These are phyloP conservation scores for Drosophila pseudotalamancana DNA, from an alignment of 2,888 invertebrate genomes.

Conservation along the genomic window DNA sequence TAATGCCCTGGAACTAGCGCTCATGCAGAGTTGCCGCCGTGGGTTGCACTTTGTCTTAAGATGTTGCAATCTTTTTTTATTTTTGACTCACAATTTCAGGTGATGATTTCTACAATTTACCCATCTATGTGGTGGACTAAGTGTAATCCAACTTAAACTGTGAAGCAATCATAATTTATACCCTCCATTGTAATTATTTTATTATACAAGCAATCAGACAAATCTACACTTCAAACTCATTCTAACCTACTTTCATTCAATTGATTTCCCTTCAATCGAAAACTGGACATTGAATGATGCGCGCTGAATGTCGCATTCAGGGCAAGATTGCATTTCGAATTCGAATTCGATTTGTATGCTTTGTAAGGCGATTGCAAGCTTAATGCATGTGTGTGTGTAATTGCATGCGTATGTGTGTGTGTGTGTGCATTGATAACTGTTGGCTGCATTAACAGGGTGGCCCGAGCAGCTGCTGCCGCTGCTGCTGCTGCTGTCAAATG, in stretches of 20 bases:
- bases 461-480: slow-evolving; percentile 26
- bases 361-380: slow-evolving; percentile 14
- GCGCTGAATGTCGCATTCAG: neutral
- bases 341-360: slow-evolving; percentile 2
- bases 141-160: neutral
- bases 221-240: too few relatives aligned
- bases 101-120: neutral
- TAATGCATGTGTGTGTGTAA: slow-evolving; percentile 7
- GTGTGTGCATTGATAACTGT: neutral
- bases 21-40: slow-evolving; percentile 27
- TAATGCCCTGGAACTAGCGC: slow-evolving; percentile 6
- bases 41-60: too few relatives aligned
- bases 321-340: neutral
- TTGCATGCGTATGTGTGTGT: neutral
- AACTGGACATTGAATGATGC: neutral
- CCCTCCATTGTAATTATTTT: too few relatives aligned
- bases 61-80: too few relatives aligned
- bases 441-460: slow-evolving; percentile 33
- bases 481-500: slow-evolving; percentile 34
- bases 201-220: too few relatives aligned
- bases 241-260: neutral
- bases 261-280: too few relatives aligned
- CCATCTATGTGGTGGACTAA: neutral
- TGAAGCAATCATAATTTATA: too few relatives aligned
- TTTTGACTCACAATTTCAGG: slow-evolving; percentile 5